Percentiles rank a stretch among this genome's conserved stretches.
phyloP scores from a whole-genome alignment of 2,113 vertebrate species.

The Epinephelus moara region DNA sequence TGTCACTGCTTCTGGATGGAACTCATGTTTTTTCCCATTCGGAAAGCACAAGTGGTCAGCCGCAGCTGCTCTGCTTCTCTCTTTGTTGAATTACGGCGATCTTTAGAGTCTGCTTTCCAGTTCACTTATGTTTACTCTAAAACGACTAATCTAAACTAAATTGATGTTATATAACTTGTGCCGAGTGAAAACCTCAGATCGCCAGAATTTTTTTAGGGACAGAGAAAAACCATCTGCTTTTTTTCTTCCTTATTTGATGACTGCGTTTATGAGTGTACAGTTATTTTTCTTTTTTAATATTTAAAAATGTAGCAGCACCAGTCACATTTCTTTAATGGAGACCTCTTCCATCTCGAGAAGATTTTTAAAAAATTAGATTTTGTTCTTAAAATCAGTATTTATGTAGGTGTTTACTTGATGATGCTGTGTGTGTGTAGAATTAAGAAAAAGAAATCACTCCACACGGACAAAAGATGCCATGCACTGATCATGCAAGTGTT shows the following conservation, averaged over 20 bases:
- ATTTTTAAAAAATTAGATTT: too few species aligned
- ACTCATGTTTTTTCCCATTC: background rate
- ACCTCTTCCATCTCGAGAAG: too few species aligned
- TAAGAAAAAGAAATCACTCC: background rate
- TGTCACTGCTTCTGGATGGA: slow-evolving; percentile 44
- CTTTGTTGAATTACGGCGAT: slow-evolving; percentile 32
- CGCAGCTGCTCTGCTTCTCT: slow-evolving; percentile 28
- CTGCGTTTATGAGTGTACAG: background rate
- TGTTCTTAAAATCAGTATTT: too few species aligned
- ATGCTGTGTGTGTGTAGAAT: background rate
- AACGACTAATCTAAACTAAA: background rate
- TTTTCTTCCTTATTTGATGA: background rate
- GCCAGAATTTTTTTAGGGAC: background rate
- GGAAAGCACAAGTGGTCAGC: slow-evolving; percentile 42
- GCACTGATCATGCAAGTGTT: background rate
- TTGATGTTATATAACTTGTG: background rate
- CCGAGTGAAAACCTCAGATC: background rate
- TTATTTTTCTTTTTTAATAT: background rate
- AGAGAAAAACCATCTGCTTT: background rate
- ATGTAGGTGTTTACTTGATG: background rate
- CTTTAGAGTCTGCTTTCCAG: slow-evolving; percentile 38
- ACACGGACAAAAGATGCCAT: background rate
- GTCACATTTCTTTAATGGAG: too few species aligned
- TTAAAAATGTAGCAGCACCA: background rate
- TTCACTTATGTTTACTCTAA: slow-evolving; percentile 27